phyloP scores from a whole-genome alignment of 2,113 vertebrate genomes.

The Bostrychus sinensis region DNA sequence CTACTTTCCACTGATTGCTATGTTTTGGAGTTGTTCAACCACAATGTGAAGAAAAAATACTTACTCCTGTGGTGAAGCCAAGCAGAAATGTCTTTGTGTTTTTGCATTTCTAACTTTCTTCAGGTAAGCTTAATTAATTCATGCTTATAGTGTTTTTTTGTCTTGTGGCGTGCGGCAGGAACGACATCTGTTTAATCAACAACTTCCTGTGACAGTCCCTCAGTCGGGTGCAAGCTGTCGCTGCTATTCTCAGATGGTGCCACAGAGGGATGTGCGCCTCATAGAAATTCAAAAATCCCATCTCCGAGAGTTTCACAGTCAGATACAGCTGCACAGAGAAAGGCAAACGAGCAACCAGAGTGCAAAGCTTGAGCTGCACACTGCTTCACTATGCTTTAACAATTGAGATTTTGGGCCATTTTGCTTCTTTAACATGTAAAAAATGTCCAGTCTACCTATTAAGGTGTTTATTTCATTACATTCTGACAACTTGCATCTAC shows the following conservation, averaged over 20 bases:
- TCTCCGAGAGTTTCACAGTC: conserved; percentile 39
- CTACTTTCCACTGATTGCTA: not conserved
- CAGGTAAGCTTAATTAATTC: conserved; percentile 72
- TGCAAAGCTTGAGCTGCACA: conserved; percentile 38
- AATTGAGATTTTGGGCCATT: not conserved
- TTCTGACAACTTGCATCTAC: no score
- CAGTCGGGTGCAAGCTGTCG: conserved; percentile 60
- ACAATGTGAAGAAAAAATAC: conserved; percentile 9
- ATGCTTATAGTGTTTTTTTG: conserved; percentile 53
- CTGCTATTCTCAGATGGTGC: conserved; percentile 61
- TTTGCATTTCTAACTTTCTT: conserved; percentile 44
- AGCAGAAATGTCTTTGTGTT: conserved; percentile 46
- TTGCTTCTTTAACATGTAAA: not conserved
- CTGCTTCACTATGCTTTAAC: conserved; percentile 53
- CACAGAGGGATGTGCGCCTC: conserved; percentile 59
- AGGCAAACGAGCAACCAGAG: conserved; percentile 43
- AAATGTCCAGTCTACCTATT: not conserved
- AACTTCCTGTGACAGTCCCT: conserved; percentile 70
- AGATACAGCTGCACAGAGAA: conserved; percentile 48
- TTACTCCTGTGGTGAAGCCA: conserved; percentile 34
- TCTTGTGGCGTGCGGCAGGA: conserved; percentile 50
- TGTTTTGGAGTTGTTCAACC: conserved; percentile 8
- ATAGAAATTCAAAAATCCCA: conserved; percentile 65
- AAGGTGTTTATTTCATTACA: not conserved
- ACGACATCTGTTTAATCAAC: conserved; percentile 77